phyloP scores from a whole-genome alignment of 2,888 invertebrate genomes.

The Drosophila borealis region DNA sequence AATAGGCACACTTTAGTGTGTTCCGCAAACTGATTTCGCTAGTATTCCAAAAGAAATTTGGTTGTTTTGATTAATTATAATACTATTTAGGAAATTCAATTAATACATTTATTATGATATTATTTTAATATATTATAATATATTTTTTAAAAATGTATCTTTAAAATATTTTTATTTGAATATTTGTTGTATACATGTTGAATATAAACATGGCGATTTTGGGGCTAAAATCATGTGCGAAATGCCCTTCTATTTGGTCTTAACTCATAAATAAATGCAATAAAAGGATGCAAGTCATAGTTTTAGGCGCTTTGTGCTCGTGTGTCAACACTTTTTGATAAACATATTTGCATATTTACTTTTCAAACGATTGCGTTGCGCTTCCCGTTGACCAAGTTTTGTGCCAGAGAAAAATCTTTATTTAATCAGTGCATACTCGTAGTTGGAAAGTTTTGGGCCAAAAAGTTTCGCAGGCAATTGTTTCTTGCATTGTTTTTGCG shows the following conservation, averaged over 20 bases:
- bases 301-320: constrained; percentile 34
- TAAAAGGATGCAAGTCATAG: constrained; percentile 22
- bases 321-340: constrained; percentile 55
- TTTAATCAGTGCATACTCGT: constrained; percentile 73
- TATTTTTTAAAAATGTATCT: no score
- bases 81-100: no score
- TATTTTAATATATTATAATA: no score
- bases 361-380: constrained; percentile 22
- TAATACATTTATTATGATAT: no score
- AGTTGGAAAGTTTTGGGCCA: constrained; percentile 60
- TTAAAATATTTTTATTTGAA: no score
- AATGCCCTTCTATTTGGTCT: neutral
- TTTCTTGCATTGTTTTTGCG: constrained; percentile 46
- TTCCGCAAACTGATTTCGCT: no score
- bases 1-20: no score
- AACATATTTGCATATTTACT: constrained; percentile 64
- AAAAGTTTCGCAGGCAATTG: constrained; percentile 68
- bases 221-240: neutral
- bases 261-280: constrained; percentile 27
- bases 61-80: no score
- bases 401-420: constrained; percentile 68
- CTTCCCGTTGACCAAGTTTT: constrained; percentile 51
- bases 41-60: no score
- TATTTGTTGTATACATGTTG: no score
- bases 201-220: neutral